Percentiles rank a stretch among this genome's conserved stretches.
Conservation (phyloP, 2,113 vertebrate species). For the Hyaena hyaena region DNA sequence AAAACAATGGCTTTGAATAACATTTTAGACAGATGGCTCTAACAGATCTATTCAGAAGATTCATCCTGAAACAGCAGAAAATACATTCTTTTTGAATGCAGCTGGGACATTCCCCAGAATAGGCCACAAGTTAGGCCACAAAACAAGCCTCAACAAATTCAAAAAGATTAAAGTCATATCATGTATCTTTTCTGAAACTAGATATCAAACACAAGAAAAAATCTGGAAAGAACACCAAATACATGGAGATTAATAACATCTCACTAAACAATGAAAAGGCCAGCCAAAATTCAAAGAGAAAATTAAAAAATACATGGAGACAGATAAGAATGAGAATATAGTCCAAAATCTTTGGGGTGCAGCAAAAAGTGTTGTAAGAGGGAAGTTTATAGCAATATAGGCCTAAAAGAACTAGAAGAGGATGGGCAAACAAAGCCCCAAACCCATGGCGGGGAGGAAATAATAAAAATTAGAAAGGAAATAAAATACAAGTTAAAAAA, state of each 20-base stretch:
- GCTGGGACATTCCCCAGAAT: not conserved
- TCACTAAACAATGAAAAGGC: not conserved
- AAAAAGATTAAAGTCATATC: not conserved
- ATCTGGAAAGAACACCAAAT: not conserved
- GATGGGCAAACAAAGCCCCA: not conserved
- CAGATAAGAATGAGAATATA: not conserved
- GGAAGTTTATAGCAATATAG: not conserved
- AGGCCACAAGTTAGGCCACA: not conserved
- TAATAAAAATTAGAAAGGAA: not conserved
- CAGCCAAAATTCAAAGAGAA: not conserved
- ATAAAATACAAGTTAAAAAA: not conserved
- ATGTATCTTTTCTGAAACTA: not conserved
- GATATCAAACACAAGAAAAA: not conserved
- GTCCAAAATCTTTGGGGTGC: not conserved
- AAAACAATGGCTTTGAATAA: not conserved
- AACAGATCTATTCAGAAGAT: not conserved
- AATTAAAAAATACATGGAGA: not conserved
- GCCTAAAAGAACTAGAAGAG: not conserved
- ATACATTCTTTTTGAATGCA: not conserved
- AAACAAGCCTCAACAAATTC: not conserved
- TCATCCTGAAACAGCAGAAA: not conserved
- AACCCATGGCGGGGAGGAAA: not conserved
- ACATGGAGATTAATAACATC: not conserved
- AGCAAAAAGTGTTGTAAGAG: not conserved
- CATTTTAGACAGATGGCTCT: not conserved